A percentile compares a stretch with the other conserved stretches of the same genome.
These are phyloP conservation scores for Molothrus ater DNA, from an alignment of 2,797 vertebrate species.

Conservation along the genomic window DNA sequence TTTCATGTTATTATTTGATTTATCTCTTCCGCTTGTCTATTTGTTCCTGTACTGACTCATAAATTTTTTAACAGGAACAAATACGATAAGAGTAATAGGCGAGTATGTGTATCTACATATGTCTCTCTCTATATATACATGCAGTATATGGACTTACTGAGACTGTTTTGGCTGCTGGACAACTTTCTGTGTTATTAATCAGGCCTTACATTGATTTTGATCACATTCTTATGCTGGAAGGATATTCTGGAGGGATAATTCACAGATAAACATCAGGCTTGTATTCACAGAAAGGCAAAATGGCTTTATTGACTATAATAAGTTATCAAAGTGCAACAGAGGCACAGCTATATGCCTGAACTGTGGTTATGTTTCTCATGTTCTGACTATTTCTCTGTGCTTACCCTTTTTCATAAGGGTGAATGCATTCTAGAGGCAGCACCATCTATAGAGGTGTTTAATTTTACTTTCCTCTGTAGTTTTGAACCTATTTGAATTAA, in stretches of 20 bases:
- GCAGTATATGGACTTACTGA: constrained; percentile 20
- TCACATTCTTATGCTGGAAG: constrained; percentile 51
- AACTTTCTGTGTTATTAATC: constrained; percentile 55
- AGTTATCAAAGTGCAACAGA: constrained; percentile 34
- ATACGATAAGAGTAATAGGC: constrained; percentile 51
- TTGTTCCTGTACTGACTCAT: constrained; percentile 72
- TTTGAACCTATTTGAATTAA: not conserved
- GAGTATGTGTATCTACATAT: not conserved
- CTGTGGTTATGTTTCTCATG: not conserved
- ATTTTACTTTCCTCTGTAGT: not conserved
- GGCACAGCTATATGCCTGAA: not conserved
- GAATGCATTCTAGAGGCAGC: not conserved
- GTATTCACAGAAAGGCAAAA: constrained; percentile 28
- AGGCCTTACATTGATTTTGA: constrained; percentile 56
- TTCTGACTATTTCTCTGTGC: not conserved
- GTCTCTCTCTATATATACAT: not conserved
- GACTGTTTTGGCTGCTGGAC: constrained; percentile 46
- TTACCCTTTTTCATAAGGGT: not conserved
- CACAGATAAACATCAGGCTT: constrained; percentile 8
- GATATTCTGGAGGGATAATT: constrained; percentile 52
- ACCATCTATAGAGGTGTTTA: not conserved
- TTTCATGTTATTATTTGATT: constrained; percentile 49
- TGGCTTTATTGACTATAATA: not conserved
- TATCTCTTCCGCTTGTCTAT: constrained; percentile 57
- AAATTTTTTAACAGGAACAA: constrained; percentile 66